Conservation (phyloP, 2,888 invertebrate genomes). For the Altica lythri region DNA sequence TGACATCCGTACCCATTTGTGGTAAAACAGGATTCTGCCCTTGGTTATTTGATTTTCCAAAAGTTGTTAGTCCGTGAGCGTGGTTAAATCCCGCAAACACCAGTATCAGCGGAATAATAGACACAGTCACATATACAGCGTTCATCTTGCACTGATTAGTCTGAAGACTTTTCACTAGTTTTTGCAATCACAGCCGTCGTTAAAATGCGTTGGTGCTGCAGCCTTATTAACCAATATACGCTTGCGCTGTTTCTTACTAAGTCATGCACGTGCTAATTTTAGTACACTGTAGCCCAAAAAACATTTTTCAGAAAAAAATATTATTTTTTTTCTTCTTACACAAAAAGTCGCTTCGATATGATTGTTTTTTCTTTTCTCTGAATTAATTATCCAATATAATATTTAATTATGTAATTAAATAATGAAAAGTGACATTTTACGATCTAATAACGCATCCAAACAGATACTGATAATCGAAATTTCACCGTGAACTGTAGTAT, state of each 20-base stretch:
- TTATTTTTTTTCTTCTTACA: background rate
- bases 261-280: constrained; percentile 46
- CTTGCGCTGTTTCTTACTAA: constrained; percentile 46
- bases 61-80: constrained; percentile 56
- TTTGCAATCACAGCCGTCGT: constrained; percentile 49
- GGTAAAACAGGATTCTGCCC: constrained; percentile 35
- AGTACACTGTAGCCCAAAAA: constrained; percentile 28
- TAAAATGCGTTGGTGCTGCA: constrained; percentile 45
- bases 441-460: too few species aligned
- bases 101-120: constrained; percentile 60
- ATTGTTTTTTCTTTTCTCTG: background rate
- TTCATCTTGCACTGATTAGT: constrained; percentile 49
- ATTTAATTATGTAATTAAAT: too few species aligned
- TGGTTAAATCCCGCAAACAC: constrained; percentile 58
- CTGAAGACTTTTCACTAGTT: constrained; percentile 38
- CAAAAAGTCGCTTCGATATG: background rate
- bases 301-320: background rate
- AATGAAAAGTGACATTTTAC: too few species aligned
- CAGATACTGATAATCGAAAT: too few species aligned
- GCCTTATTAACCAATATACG: constrained; percentile 41
- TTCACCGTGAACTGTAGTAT: too few species aligned
- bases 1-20: constrained; percentile 47
- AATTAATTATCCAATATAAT: background rate
- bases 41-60: constrained; percentile 53
- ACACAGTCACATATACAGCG: constrained; percentile 57